Conservation (phyloP, 2,888 invertebrate species). For the Patella pellucida region DNA sequence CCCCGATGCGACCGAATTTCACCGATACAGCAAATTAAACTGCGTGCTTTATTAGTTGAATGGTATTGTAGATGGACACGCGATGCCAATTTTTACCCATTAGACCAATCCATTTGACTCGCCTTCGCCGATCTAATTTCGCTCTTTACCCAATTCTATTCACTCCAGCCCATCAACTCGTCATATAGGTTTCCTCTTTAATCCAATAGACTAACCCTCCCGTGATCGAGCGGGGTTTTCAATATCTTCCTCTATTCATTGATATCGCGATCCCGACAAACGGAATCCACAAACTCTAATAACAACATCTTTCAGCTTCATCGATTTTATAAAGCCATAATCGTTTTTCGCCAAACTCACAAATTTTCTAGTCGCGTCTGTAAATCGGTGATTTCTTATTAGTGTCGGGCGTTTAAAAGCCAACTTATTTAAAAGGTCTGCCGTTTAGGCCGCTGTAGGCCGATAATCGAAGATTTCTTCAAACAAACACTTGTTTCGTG, state of each 20-base stretch:
- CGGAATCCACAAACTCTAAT: constrained; percentile 23
- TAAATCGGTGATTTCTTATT: constrained; percentile 27
- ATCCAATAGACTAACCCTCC: constrained; percentile 25
- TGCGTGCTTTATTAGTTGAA: constrained; percentile 23
- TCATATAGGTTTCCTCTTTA: constrained; percentile 23
- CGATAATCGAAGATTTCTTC: constrained; percentile 38
- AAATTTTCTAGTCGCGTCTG: constrained; percentile 11
- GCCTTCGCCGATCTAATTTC: constrained; percentile 18
- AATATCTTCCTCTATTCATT: constrained; percentile 25
- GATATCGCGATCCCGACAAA: constrained; percentile 14
- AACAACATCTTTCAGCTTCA: constrained; percentile 27
- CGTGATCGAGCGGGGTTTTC: constrained; percentile 20
- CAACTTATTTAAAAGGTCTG: constrained; percentile 34
- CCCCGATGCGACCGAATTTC: constrained; percentile 33
- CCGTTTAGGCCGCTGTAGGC: constrained; percentile 27
- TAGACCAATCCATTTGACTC: constrained; percentile 21
- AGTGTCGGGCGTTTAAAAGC: constrained; percentile 31
- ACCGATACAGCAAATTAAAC: constrained; percentile 38
- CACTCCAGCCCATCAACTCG: constrained; percentile 21
- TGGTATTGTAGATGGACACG: constrained; percentile 19
- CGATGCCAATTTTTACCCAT: constrained; percentile 26
- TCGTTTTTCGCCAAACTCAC: constrained; percentile 19
- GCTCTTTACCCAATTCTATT: constrained; percentile 19
- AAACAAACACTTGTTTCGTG: constrained; percentile 42
- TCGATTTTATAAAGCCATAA: constrained; percentile 13